Base-by-base conservation (phyloP, 2,797 vertebrate species). In the Glossophaga mutica region DNA sequence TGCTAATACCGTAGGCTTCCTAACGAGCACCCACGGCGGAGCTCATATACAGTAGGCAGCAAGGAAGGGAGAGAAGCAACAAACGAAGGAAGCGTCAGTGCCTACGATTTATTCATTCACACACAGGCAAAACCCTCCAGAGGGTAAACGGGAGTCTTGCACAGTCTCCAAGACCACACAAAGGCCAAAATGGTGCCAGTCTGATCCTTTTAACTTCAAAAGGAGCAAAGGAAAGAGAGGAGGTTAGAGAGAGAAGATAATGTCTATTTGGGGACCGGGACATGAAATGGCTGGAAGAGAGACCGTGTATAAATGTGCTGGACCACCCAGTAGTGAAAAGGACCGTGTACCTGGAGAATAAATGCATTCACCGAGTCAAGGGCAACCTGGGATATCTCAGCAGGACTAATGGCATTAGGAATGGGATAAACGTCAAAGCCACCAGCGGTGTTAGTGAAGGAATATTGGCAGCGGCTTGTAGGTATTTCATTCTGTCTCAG, bases 11-110 rank as follows among this genome's bases (percentile, higher is more conserved):
- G 34, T 3, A 39, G 29, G 67, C 78, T 83, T 76, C 37, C 29
- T 83, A 86, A 90, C 71, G 90, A 96, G 32, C 29, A 78, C 34
- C 22, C 50, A 52, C 32, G 42, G 12, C 57, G 62, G 59, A 84
- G 68, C 9, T 94, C 71, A 42, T 26, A 22, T 44, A 46, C 26
- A 73, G 62, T 6, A 70, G 19, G 16, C 37, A 46, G 37, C 32
- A 59, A 59, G 50, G 37, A 81, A 86, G 29, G 3, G 24, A 39
- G 24, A 39, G 18, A 29, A 4, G 67, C 48, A 26, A 37, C 21
- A 79, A 32, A 37, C n/a, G 44, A 55, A 74, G 24, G 42, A 78
- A 78, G 29, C 32, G 15, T 24, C 52, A 29, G 50, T 48, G 34
- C 11, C 59, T 55, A 6, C 26, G 39, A 76, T 37, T 57, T 62